phyloP scores from a whole-genome alignment of 2,797 vertebrate species.

The Neostethus bicornis region DNA sequence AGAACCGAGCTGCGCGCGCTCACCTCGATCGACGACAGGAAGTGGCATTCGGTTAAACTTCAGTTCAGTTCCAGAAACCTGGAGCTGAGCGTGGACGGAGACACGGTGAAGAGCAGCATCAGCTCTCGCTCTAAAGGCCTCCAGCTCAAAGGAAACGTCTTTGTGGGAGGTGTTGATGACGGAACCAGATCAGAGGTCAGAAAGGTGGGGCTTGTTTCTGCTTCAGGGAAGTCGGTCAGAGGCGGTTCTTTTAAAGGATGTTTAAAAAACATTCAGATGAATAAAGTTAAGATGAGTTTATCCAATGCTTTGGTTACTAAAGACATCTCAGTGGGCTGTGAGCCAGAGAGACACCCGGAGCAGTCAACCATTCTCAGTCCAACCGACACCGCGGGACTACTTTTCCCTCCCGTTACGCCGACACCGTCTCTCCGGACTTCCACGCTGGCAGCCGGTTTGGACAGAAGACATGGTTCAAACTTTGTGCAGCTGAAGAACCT shows the following conservation, averaged over 20 bases:
- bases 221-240: constrained; percentile 82
- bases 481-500: constrained; percentile 85
- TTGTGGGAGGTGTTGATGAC: constrained; percentile 87
- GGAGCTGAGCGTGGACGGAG: constrained; percentile 82
- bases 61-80: constrained; percentile 80
- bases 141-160: constrained; percentile 82
- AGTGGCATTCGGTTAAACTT: constrained; percentile 85
- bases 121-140: constrained; percentile 68
- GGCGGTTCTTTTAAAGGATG: constrained; percentile 93
- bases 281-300: constrained; percentile 80
- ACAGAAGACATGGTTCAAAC: constrained; percentile 68
- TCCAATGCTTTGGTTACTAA: constrained; percentile 85
- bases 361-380: constrained; percentile 49
- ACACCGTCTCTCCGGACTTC: constrained; percentile 59
- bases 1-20: constrained; percentile 81
- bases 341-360: constrained; percentile 72
- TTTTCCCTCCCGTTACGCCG: constrained; percentile 56
- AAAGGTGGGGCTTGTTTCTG: constrained; percentile 79
- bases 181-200: constrained; percentile 76
- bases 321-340: constrained; percentile 91
- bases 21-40: constrained; percentile 80
- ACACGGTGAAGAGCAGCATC: constrained; percentile 79
- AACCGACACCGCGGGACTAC: constrained; percentile 37
- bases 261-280: constrained; percentile 83
- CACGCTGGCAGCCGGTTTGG: constrained; percentile 74